Evolutionary conservation across 2,113 vertebrate species (phyloP), one percentile per base, ranked within the genome.

Genomic region (Aptenodytes forsteri): DNA sequence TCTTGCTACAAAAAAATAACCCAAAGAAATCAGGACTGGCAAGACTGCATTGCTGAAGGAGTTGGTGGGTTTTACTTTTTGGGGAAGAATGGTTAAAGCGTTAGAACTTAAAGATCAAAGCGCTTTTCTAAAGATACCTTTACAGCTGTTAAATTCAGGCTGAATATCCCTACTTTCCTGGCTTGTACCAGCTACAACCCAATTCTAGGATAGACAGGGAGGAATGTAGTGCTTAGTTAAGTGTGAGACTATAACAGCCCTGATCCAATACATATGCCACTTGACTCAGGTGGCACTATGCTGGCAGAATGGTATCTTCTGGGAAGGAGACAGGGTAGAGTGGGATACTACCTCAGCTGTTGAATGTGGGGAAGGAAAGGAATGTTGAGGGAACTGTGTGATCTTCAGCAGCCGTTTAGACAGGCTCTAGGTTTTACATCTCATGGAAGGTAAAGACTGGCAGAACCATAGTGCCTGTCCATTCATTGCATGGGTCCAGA

Each of bases 391-490:
- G 19, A 81, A 55, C 7, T 30, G 49, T 21, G 29, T 42, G 38
- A 22, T 25, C 10, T 62, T 47, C 20, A 67, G 46, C 25, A n/a
- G n/a, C 11, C 18, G 5, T 73, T 81, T n/a, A 46, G 50, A 19
- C 32, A n/a, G 23, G 46, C 10, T 56, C 11, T 46, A 55, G 23
- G 29, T 34, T 81, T 82, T 32, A 14, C 11, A 36, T 64, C 7
- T 65, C 9, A 3, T 34, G 25, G 21, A 34, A 69, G 32, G 47
- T 16, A 42, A 36, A n/a, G 29, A 46, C 38, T 64, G 49, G 13
- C 21, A 83, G 76, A 55, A 38, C 23, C 16, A 34, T 0, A 0
- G 19, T 64, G 32, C 13, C 56, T 46, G 40, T 10, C 40, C 2
- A 0, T 50, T 54, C 58, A 13, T 38, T 50, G 38, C 0, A 0